Percentiles rank a stretch among this genome's conserved stretches.
These are phyloP conservation scores for Lepetodrilus schrolli DNA, from an alignment of 2,888 invertebrate species.

Conservation along the genomic window DNA sequence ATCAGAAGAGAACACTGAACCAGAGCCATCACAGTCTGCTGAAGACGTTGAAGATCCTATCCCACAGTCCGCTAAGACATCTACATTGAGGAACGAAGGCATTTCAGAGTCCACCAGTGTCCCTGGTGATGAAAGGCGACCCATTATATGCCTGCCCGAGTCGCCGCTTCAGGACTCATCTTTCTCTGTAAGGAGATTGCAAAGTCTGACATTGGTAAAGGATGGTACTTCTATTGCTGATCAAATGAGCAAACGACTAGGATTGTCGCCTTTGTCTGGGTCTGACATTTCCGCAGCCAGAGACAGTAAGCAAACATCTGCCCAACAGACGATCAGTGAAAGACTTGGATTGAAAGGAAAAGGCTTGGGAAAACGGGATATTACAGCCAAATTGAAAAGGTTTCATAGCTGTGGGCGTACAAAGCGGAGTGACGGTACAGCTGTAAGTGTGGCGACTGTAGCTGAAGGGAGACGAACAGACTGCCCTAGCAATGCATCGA, in stretches of 20 bases:
- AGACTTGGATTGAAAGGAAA: not conserved
- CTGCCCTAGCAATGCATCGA: too few relatives aligned
- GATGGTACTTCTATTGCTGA: not conserved
- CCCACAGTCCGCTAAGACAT: not conserved
- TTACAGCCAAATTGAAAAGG: slow-evolving; percentile 1
- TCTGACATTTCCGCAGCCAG: not conserved
- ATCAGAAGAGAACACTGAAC: not conserved
- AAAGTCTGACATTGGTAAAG: not conserved
- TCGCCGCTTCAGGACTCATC: not conserved
- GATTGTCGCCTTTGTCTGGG: not conserved
- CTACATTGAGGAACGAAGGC: not conserved
- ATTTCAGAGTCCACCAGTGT: not conserved
- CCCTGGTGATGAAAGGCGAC: not conserved
- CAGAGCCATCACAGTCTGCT: not conserved
- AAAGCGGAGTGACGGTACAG: too few relatives aligned
- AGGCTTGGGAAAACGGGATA: not conserved
- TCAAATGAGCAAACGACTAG: not conserved
- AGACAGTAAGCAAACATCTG: not conserved
- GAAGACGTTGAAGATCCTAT: slow-evolving; percentile 4
- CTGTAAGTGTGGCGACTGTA: too few relatives aligned
- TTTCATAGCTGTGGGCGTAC: too few relatives aligned
- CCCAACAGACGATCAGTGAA: not conserved
- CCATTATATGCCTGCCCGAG: not conserved
- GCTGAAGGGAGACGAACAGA: too few relatives aligned
- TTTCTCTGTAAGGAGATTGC: not conserved